These are phyloP conservation scores for Scopus umbretta DNA, from an alignment of 2,113 vertebrate genomes.

Conservation along the genomic window DNA sequence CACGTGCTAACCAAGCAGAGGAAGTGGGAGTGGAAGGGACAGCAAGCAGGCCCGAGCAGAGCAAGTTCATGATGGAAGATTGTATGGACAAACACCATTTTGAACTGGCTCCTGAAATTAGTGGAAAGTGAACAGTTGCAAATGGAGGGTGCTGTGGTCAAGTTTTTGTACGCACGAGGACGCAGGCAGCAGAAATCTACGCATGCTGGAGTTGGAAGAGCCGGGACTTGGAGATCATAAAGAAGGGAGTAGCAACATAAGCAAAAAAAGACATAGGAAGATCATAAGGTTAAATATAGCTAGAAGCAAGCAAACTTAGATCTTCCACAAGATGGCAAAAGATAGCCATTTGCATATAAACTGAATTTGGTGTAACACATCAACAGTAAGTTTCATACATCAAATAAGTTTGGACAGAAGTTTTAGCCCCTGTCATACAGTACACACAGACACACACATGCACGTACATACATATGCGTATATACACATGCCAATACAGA, in stretches of 20 bases:
- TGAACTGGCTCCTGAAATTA: neutral
- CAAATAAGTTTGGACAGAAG: neutral
- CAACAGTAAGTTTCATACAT: neutral
- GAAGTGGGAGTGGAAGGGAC: neutral
- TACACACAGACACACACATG: neutral
- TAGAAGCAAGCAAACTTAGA: neutral
- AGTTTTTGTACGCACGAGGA: neutral
- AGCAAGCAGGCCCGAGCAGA: neutral
- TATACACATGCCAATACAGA: neutral
- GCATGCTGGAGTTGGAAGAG: neutral
- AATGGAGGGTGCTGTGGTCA: neutral
- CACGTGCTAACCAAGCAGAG: neutral
- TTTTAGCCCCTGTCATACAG: neutral
- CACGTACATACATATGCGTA: fast-evolving
- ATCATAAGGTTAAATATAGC: neutral
- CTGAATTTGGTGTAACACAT: neutral
- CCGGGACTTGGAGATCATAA: neutral
- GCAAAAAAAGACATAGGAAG: neutral
- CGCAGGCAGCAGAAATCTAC: constrained; percentile 14
- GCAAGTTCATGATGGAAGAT: neutral
- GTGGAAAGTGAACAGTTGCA: neutral
- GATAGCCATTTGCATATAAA: neutral
- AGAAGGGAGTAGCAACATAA: neutral
- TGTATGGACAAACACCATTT: neutral
- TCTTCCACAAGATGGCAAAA: neutral